phyloP scores from a whole-genome alignment of 2,888 invertebrate species.

The Spisula subtruncata region DNA sequence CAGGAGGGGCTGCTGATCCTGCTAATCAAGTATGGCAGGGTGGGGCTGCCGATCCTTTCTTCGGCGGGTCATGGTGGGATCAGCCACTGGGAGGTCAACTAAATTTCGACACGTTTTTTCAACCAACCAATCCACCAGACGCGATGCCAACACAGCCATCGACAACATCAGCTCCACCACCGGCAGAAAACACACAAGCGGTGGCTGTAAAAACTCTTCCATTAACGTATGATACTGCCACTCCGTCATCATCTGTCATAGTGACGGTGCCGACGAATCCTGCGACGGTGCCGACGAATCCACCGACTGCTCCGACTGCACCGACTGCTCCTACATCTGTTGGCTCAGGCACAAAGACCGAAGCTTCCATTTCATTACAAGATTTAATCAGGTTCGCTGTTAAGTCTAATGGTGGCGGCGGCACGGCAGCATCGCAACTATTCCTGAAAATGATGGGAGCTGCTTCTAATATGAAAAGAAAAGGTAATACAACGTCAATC shows the following conservation, averaged over 20 bases:
- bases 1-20: slow-evolving; percentile 7
- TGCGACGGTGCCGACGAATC: background rate
- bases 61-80: slow-evolving; percentile 33
- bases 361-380: slow-evolving; percentile 40
- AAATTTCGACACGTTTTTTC: slow-evolving; percentile 3
- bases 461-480: background rate
- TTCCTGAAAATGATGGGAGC: background rate
- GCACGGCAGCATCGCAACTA: background rate
- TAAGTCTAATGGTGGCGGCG: background rate
- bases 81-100: slow-evolving; percentile 16
- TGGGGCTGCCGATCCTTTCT: slow-evolving; percentile 25
- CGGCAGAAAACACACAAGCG: background rate
- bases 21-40: background rate
- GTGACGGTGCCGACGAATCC: background rate
- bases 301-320: background rate
- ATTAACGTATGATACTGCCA: slow-evolving; percentile 10
- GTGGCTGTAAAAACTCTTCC: background rate
- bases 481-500: background rate
- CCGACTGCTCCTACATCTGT: background rate
- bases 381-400: slow-evolving; percentile 34
- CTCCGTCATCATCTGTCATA: background rate
- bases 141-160: no score
- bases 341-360: background rate
- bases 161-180: background rate
- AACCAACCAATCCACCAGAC: slow-evolving; percentile 1